Percentiles rank a stretch among this genome's conserved stretches.
Conservation (phyloP, 1,140 invertebrate genomes). For the Drosophila subobscura region DNA sequence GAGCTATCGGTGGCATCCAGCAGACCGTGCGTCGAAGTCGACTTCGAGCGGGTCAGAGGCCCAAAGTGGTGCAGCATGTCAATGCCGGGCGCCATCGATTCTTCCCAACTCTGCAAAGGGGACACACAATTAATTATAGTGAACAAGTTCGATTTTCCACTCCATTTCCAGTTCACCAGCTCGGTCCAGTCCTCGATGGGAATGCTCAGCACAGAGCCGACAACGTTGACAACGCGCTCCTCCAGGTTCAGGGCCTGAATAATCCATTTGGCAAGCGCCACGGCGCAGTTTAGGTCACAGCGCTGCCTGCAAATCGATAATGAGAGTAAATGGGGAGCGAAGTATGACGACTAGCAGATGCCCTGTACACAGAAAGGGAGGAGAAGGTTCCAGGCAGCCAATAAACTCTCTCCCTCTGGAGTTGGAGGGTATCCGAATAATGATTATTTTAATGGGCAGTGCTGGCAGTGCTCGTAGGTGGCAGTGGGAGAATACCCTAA, state of each 20-base stretch:
- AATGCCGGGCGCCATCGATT: slow-evolving; percentile 78
- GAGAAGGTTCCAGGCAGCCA: too few relatives aligned
- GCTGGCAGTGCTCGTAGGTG: neutral
- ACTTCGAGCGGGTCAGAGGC: slow-evolving; percentile 73
- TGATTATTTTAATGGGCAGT: slow-evolving; percentile 7
- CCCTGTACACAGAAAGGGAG: neutral
- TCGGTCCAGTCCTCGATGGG: slow-evolving; percentile 80
- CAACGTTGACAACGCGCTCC: slow-evolving; percentile 73
- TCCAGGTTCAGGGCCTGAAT: slow-evolving; percentile 73
- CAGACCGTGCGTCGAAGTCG: slow-evolving; percentile 57
- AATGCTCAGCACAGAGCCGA: slow-evolving; percentile 65
- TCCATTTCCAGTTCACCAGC: slow-evolving; percentile 46
- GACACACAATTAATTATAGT: neutral
- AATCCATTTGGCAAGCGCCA: slow-evolving; percentile 73
- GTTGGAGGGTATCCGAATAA: neutral
- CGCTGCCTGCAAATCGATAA: slow-evolving; percentile 62
- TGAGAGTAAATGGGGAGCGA: slow-evolving; percentile 8
- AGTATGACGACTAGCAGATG: neutral
- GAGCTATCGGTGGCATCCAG: slow-evolving; percentile 42
- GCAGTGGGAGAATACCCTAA: neutral
- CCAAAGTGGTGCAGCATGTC: slow-evolving; percentile 83
- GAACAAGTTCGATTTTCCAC: neutral
- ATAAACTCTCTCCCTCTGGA: too few relatives aligned
- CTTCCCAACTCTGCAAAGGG: slow-evolving; percentile 75
- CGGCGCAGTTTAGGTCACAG: slow-evolving; percentile 76